phyloP scores from a whole-genome alignment of 1,140 invertebrate genomes.

The Pantala flavescens region DNA sequence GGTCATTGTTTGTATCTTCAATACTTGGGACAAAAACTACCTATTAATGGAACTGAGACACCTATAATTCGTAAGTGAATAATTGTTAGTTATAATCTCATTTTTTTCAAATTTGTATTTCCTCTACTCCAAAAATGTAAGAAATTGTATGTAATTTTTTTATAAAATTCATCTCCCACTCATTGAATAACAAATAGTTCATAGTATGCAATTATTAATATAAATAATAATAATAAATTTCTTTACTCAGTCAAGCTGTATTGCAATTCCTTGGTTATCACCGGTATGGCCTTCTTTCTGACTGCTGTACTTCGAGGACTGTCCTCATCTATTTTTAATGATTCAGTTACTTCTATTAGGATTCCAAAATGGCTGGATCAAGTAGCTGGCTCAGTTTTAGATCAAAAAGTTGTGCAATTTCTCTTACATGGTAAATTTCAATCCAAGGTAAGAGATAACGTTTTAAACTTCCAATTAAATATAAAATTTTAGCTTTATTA shows the following conservation, averaged over 20 bases:
- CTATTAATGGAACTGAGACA: slow-evolving; percentile 29
- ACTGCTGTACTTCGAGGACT: not conserved
- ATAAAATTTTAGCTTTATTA: too few species aligned
- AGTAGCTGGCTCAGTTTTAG: not conserved
- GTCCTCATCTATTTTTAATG: not conserved
- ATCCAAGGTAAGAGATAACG: not conserved
- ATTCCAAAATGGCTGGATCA: not conserved
- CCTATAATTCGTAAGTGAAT: slow-evolving; percentile 8
- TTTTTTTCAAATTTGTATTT: not conserved
- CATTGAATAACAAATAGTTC: not conserved
- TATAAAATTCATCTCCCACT: not conserved
- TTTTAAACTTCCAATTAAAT: too few species aligned
- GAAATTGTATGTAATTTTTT: too few species aligned
- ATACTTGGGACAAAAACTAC: slow-evolving; percentile 34
- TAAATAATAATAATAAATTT: too few species aligned
- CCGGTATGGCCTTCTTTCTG: not conserved
- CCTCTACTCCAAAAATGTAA: too few species aligned
- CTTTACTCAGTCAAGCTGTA: not conserved
- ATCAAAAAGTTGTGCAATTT: not conserved
- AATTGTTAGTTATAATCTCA: not conserved
- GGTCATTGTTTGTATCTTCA: slow-evolving; percentile 36
- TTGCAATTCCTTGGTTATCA: not conserved
- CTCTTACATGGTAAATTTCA: not conserved
- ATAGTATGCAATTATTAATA: too few species aligned
- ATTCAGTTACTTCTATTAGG: not conserved